These are phyloP conservation scores for Pantala flavescens DNA, from an alignment of 1,140 invertebrate genomes.

Conservation along the genomic window DNA sequence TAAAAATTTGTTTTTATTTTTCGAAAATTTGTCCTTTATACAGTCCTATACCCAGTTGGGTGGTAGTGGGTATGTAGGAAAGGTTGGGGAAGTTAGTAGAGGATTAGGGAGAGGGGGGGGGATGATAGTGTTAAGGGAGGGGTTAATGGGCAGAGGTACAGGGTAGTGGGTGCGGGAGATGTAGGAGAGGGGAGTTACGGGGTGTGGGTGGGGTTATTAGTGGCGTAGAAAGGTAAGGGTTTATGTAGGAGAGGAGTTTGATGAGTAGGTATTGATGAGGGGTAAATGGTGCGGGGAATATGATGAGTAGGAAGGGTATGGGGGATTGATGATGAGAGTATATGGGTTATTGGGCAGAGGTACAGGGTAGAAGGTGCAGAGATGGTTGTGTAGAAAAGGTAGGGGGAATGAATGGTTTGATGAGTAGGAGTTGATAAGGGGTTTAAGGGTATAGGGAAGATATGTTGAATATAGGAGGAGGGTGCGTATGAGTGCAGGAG, in stretches of 20 bases:
- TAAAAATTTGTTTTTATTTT: no score
- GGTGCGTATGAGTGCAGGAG: neutral
- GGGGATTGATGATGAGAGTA: no score
- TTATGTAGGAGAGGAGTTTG: neutral
- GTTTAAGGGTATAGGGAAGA: neutral
- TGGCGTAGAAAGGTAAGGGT: neutral
- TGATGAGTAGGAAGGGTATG: no score
- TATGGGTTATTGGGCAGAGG: no score
- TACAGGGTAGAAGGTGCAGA: no score
- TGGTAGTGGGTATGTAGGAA: neutral
- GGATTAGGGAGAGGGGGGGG: neutral
- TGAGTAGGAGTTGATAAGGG: neutral
- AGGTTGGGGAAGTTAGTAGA: neutral
- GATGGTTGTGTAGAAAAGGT: neutral
- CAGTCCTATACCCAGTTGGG: no score
- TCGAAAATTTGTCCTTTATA: no score
- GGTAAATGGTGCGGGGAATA: neutral
- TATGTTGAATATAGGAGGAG: neutral
- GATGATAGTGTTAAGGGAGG: neutral
- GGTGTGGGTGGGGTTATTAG: neutral
- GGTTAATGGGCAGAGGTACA: no score
- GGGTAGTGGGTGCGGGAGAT: neutral
- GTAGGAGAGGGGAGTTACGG: neutral
- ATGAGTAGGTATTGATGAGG: neutral
- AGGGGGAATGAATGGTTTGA: neutral